A percentile compares a stretch with the other conserved stretches of the same genome.
Evolutionary conservation across 1,140 invertebrate species (phyloP).

Genomic region (Drosophila pallidifrons): DNA sequence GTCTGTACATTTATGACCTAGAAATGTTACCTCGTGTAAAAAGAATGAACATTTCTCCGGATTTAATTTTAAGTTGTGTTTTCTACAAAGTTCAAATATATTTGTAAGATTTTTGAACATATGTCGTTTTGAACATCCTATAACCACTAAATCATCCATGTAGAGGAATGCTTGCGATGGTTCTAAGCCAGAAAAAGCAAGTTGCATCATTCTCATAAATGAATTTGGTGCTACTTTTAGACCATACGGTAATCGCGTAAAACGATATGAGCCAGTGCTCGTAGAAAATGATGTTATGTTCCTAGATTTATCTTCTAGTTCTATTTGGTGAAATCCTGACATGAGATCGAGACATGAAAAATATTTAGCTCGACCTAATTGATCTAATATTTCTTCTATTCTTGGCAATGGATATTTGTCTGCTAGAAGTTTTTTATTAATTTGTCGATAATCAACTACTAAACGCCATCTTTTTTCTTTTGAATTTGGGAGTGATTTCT

Average conservation of each 20-base stretch:
- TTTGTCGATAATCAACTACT: constrained; percentile 9
- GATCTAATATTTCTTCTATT: constrained; percentile 22
- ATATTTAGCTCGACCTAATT: constrained; percentile 17
- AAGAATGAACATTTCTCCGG: not conserved
- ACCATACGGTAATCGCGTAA: not conserved
- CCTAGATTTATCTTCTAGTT: constrained; percentile 13
- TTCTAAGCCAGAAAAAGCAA: constrained; percentile 7
- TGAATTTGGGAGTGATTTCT: constrained; percentile 5
- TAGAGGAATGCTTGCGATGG: constrained; percentile 12
- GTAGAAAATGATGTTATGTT: constrained; percentile 14
- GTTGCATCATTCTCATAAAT: constrained; percentile 21
- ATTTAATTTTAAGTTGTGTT: constrained; percentile 4
- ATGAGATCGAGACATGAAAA: constrained; percentile 22
- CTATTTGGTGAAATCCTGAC: constrained; percentile 18
- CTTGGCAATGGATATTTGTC: constrained; percentile 20
- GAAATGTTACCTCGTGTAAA: constrained; percentile 7
- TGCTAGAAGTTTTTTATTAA: constrained; percentile 5
- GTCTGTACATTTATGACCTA: constrained; percentile 10
- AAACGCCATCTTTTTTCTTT: not conserved
- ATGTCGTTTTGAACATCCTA: constrained; percentile 3
- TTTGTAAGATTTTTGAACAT: constrained; percentile 17
- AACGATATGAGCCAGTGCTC: not conserved
- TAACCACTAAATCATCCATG: constrained; percentile 13
- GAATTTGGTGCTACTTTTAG: constrained; percentile 17
- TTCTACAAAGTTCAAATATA: constrained; percentile 8